A percentile compares a stretch with the other conserved stretches of the same genome.
Evolutionary conservation across 2,888 invertebrate genomes (phyloP).

Genomic region (Brachyptera putata): DNA sequence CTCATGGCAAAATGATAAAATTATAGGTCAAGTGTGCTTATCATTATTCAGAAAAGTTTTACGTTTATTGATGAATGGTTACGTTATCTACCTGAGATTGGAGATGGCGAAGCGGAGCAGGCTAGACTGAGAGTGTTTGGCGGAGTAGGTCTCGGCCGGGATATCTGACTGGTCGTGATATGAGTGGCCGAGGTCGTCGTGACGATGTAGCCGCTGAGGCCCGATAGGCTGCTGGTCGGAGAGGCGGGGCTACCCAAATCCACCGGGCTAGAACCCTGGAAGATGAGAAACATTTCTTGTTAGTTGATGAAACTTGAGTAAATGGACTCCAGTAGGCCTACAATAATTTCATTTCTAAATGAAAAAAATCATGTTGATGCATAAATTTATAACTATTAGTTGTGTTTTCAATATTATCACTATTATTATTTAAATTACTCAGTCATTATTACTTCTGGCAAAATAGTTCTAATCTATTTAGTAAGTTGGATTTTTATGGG

Average conservation of each 20-base stretch:
- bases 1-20: neutral
- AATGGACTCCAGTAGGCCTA: too few relatives aligned
- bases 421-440: too few relatives aligned
- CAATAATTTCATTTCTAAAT: too few relatives aligned
- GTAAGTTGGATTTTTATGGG: too few relatives aligned
- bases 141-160: conserved; percentile 67
- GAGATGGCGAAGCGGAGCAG: conserved; percentile 45
- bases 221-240: conserved; percentile 34
- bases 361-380: too few relatives aligned
- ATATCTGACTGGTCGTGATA: conserved; percentile 28
- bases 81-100: conserved; percentile 26
- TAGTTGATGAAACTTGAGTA: too few relatives aligned
- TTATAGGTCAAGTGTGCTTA: neutral
- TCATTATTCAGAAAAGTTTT: neutral
- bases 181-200: conserved; percentile 28
- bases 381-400: too few relatives aligned
- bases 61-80: conserved; percentile 8
- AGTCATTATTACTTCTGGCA: too few relatives aligned
- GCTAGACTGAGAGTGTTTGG: conserved; percentile 77
- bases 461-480: too few relatives aligned
- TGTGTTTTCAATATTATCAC: neutral
- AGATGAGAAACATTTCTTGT: neutral
- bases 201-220: conserved; percentile 28
- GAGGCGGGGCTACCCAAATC: conserved; percentile 35
- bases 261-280: conserved; percentile 10